Base-by-base conservation (phyloP, 92 coral and sea anemone species). In the Actinernus sp. region DNA sequence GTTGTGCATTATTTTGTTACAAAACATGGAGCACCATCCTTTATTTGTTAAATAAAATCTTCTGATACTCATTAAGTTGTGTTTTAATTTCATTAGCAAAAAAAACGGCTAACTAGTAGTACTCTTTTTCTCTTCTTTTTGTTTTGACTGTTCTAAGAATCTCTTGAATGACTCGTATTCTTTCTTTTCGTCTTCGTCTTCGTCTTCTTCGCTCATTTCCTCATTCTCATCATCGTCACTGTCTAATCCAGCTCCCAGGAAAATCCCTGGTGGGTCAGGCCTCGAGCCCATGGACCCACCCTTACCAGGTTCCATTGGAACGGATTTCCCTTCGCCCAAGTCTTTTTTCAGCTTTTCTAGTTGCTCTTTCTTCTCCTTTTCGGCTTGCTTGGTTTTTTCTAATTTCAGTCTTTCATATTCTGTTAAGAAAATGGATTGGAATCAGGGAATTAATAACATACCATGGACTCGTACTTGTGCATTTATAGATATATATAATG, bases 351-450 rank as follows among this genome's bases (percentile, higher is more conserved):
- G 57, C 57, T 90, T 86, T 31, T 86, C 87, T 33, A 93, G 51
- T 30, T 93, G 93, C 43, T 90, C 84, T 24, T 55, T 56, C 50
- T 80, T 82, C 9, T 85, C 87, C 40, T 78, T 71, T 47, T 78
- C 73, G 7, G 54, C 68, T 26, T 70, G 61, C 16, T 80, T 78
- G 33, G 65, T 70, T 57, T 75, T 90, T 24, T 93, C 89, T n/a
- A 68, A 72, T 31, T 87, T 93, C 41, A 93, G 59, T 46, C 77
- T 90, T 79, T 93, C 98, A 71, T 93, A 93, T 49, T 93, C 98
- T 92, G 34, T 14, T 34, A 61, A 50, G 13, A 51, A 27, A 21
- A 55, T 25, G 3, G 32, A 1, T 11, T 1, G 19, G n/a, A n/a
- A n/a, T n/a, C n/a, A n/a, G n/a, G n/a, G n/a, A n/a, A n/a, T n/a